Conservation (phyloP, 2,113 vertebrate species). For the Solenodon paradoxus region DNA sequence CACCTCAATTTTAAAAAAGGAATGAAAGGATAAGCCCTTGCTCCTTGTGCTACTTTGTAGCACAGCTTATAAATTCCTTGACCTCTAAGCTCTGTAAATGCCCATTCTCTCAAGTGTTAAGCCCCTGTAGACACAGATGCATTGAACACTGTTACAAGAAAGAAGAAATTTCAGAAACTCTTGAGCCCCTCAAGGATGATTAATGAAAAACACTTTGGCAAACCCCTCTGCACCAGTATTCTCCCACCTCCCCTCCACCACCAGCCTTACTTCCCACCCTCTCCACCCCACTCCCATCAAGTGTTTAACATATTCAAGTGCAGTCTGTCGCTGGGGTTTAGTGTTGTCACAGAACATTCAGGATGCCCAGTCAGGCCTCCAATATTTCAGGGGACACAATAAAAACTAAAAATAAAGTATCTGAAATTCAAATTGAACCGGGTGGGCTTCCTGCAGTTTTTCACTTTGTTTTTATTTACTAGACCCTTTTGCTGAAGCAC, state of each 20-base stretch:
- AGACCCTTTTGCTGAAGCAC: background rate
- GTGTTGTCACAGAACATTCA: background rate
- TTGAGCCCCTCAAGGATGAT: background rate
- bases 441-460: too few relatives aligned
- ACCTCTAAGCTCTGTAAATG: background rate
- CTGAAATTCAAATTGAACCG: background rate
- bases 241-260: background rate
- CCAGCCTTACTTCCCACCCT: too few relatives aligned
- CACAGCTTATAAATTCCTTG: background rate
- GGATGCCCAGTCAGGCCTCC: background rate
- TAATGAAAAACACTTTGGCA: background rate
- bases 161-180: background rate
- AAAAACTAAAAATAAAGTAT: too few relatives aligned
- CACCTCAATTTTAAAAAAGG: too few relatives aligned
- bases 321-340: background rate
- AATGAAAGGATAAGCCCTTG: background rate
- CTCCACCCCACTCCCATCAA: background rate
- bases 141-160: slow-evolving; percentile 2
- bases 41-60: background rate
- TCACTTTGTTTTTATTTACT: too few relatives aligned
- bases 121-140: background rate
- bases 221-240: background rate
- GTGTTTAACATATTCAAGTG: too few relatives aligned
- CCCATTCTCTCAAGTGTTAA: slow-evolving; percentile 24
- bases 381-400: background rate